A percentile compares a stretch with the other conserved stretches of the same genome.
Evolutionary conservation across 2,888 invertebrate species (phyloP).

Genomic region (Pseudolycoriella hygida): DNA sequence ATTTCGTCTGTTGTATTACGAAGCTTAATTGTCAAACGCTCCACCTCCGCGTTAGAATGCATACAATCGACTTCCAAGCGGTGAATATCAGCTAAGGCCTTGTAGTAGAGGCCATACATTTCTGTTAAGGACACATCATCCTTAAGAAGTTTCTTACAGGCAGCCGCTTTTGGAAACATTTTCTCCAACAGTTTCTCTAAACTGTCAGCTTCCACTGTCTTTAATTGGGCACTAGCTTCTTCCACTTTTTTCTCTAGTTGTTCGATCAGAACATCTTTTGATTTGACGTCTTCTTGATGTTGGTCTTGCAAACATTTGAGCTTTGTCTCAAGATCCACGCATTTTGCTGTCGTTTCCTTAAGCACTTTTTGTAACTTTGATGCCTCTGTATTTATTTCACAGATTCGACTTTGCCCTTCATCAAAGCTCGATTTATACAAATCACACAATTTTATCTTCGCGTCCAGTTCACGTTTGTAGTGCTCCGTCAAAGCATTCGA

Average conservation of each 20-base stretch:
- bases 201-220: slow-evolving; percentile 49
- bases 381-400: slow-evolving; percentile 59
- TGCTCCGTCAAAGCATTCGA: slow-evolving; percentile 49
- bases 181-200: slow-evolving; percentile 59
- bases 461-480: slow-evolving; percentile 62
- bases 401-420: slow-evolving; percentile 58
- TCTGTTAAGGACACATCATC: slow-evolving; percentile 82
- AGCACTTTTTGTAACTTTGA: slow-evolving; percentile 56
- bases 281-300: slow-evolving; percentile 49
- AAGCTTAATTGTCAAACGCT: slow-evolving; percentile 66
- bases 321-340: slow-evolving; percentile 61
- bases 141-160: slow-evolving; percentile 67
- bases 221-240: slow-evolving; percentile 67
- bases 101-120: slow-evolving; percentile 74
- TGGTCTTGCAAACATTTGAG: slow-evolving; percentile 42
- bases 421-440: slow-evolving; percentile 67
- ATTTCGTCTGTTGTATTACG: slow-evolving; percentile 77
- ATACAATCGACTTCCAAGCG: slow-evolving; percentile 66
- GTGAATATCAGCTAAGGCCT: slow-evolving; percentile 51
- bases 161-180: slow-evolving; percentile 72
- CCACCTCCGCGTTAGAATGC: slow-evolving; percentile 60
- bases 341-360: slow-evolving; percentile 62
- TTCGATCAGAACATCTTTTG: slow-evolving; percentile 49
- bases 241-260: slow-evolving; percentile 60
- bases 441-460: slow-evolving; percentile 68